Conservation (phyloP, 2,113 vertebrate species). For the Toxotes chatareus region DNA sequence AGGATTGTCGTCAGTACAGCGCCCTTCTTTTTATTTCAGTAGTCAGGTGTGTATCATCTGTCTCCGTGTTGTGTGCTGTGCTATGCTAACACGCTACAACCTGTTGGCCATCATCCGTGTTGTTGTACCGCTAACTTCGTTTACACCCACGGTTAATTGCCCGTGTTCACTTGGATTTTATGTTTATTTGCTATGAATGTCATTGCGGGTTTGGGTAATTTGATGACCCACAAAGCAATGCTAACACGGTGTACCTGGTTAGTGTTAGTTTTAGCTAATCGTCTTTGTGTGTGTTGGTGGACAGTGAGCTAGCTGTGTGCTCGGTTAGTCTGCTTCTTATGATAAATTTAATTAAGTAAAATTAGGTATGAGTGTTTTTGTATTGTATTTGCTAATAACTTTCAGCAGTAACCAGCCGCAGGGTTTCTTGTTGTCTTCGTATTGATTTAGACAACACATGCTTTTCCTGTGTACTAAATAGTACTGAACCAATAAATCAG, state of each 20-base stretch:
- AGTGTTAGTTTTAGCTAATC: background rate
- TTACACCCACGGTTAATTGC: background rate
- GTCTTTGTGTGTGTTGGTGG: background rate
- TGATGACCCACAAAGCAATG: background rate
- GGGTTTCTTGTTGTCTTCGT: no score
- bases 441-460: no score
- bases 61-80: background rate
- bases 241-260: background rate
- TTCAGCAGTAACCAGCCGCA: no score
- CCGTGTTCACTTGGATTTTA: background rate
- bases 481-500: no score
- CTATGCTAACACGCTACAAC: conserved; percentile 12
- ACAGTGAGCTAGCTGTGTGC: background rate
- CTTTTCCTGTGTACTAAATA: no score
- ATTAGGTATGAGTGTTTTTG: no score
- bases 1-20: background rate
- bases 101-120: conserved; percentile 17
- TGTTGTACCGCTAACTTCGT: conserved; percentile 7
- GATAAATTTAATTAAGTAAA: background rate
- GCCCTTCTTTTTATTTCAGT: background rate
- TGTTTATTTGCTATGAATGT: background rate
- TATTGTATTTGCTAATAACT: no score
- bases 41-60: conserved; percentile 39
- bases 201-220: background rate
- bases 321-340: background rate